phyloP scores from a whole-genome alignment of 2,113 vertebrate species.

The Pyxicephalus adspersus region DNA sequence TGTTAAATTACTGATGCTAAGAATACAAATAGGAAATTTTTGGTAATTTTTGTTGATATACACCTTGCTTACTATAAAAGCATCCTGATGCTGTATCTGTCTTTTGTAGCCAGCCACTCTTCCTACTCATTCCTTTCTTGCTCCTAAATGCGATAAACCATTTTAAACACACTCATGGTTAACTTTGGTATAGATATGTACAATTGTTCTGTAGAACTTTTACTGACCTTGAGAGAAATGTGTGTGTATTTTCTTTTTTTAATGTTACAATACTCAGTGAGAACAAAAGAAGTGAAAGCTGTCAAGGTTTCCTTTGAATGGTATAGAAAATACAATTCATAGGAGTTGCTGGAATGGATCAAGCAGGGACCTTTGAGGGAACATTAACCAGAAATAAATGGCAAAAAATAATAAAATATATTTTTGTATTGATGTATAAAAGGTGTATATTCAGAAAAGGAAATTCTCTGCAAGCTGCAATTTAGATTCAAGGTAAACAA shows the following conservation, averaged over 20 bases:
- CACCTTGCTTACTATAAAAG: neutral
- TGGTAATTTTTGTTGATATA: neutral
- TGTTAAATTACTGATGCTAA: too few relatives aligned
- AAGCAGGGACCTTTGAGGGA: conserved; percentile 32
- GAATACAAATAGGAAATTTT: too few relatives aligned
- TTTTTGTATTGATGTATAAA: conserved; percentile 4
- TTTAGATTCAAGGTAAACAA: conserved; percentile 34
- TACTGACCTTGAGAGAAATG: conserved; percentile 27
- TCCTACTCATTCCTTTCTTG: conserved; percentile 4
- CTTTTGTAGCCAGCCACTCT: neutral
- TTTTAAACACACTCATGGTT: neutral
- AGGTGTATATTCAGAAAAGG: conserved; percentile 10
- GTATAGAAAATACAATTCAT: conserved; percentile 34
- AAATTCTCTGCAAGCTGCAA: conserved; percentile 34
- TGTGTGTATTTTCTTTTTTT: neutral
- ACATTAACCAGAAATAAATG: conserved; percentile 11
- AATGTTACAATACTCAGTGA: conserved; percentile 14
- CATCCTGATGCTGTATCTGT: neutral
- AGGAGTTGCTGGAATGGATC: conserved; percentile 31
- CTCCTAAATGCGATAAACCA: neutral
- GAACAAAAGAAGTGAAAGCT: conserved; percentile 45
- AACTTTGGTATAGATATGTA: conserved; percentile 11
- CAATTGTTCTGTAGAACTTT: neutral
- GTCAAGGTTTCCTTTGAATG: conserved; percentile 44
- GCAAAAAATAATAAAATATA: conserved; percentile 25